phyloP scores from a whole-genome alignment of 2,797 vertebrate genomes.

The Lepus oiostolus region DNA sequence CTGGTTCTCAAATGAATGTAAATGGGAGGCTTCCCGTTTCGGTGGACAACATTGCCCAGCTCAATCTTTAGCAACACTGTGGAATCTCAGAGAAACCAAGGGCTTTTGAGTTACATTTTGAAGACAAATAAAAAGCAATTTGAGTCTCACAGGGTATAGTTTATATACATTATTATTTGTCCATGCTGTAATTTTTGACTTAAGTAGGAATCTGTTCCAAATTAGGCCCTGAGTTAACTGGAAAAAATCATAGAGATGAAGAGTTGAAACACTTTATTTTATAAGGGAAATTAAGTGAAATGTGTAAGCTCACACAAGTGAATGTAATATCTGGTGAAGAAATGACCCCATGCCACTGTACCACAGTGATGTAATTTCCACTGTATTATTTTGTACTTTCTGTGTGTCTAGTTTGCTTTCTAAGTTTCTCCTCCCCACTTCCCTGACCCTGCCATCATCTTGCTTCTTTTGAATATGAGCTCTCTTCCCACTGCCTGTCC shows the following conservation, averaged over 20 bases:
- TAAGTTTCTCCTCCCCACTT: background rate
- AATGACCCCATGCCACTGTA: background rate
- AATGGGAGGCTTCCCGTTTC: constrained; percentile 44
- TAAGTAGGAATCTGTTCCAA: background rate
- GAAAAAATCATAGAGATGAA: background rate
- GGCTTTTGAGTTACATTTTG: background rate
- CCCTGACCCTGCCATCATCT: accelerated
- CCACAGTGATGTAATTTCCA: background rate
- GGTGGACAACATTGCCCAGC: background rate
- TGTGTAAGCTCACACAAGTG: background rate
- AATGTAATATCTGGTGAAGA: background rate
- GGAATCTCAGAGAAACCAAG: background rate
- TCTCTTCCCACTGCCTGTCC: accelerated
- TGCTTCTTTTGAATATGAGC: background rate
- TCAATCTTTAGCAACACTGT: background rate
- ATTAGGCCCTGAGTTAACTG: background rate
- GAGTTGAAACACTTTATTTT: constrained; percentile 13
- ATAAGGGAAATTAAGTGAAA: background rate
- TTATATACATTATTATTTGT: background rate
- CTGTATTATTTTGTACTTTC: background rate
- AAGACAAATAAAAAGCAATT: background rate
- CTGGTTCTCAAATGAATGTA: constrained; percentile 76
- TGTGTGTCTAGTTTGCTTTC: background rate
- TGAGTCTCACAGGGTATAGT: background rate
- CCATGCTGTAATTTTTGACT: background rate